These are phyloP conservation scores for Molossus molossus DNA, from an alignment of 2,797 vertebrate genomes.

Conservation along the genomic window DNA sequence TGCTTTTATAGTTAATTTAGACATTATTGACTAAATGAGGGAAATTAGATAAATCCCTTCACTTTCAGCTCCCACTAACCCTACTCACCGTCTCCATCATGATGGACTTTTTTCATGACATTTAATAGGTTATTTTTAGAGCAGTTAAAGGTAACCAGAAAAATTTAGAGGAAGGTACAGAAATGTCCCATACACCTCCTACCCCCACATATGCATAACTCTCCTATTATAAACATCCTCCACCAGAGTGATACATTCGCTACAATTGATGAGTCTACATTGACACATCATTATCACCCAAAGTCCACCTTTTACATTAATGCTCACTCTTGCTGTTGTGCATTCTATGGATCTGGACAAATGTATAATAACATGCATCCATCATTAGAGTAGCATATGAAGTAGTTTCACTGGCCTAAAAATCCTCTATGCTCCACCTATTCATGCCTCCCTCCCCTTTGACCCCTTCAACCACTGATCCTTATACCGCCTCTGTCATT, in stretches of 20 bases:
- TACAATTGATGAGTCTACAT: background rate
- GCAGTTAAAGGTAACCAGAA: background rate
- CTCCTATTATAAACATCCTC: background rate
- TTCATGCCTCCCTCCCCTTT: background rate
- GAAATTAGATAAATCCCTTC: background rate
- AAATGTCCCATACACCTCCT: background rate
- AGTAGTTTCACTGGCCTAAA: background rate
- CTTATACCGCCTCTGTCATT: background rate
- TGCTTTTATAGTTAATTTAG: conserved; percentile 18
- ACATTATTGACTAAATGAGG: background rate
- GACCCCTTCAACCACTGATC: background rate
- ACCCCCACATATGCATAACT: background rate
- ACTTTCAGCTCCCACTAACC: background rate
- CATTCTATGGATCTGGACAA: background rate
- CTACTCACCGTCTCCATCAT: background rate
- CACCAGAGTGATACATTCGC: too few relatives aligned
- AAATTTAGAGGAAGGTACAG: background rate
- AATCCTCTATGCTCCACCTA: background rate
- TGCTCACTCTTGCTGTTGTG: background rate
- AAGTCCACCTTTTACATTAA: background rate
- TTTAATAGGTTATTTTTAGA: background rate
- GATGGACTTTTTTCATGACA: background rate
- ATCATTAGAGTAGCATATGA: background rate
- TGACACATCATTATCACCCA: background rate
- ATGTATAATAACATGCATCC: background rate